Evolutionary conservation across 2,113 vertebrate genomes (phyloP).

Genomic region (Oncorhynchus nerka): DNA sequence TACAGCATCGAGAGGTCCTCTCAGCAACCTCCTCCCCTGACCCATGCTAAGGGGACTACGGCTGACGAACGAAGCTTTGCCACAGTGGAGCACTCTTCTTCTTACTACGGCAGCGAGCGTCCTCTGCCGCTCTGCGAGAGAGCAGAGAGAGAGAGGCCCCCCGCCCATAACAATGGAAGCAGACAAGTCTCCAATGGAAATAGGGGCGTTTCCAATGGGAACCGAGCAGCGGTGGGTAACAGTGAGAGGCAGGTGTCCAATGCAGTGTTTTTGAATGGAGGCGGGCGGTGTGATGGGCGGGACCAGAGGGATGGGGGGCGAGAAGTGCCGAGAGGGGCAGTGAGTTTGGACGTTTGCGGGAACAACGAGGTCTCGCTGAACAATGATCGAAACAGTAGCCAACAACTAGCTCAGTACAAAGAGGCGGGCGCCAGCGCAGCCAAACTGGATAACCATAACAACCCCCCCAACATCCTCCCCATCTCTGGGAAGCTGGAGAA

Average conservation of each 20-base stretch:
- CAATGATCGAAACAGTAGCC: constrained; percentile 73
- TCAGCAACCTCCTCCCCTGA: constrained; percentile 11
- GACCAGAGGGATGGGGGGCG: neutral
- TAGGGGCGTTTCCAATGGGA: constrained; percentile 1
- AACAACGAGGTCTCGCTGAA: constrained; percentile 68
- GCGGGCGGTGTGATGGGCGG: constrained; percentile 40
- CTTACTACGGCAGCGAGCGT: constrained; percentile 20
- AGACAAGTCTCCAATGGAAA: constrained; percentile 31
- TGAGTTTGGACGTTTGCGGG: constrained; percentile 78
- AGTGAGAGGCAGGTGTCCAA: constrained; percentile 76
- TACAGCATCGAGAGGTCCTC: constrained; percentile 56
- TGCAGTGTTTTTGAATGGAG: constrained; percentile 56
- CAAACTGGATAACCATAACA: constrained; percentile 42
- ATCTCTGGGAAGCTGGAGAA: constrained; percentile 84
- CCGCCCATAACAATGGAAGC: constrained; percentile 64
- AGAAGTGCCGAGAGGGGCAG: constrained; percentile 24
- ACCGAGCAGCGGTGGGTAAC: constrained; percentile 11
- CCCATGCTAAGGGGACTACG: constrained; percentile 37
- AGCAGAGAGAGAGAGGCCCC: constrained; percentile 60
- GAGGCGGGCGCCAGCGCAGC: constrained; percentile 59
- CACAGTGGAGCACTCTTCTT: constrained; percentile 2
- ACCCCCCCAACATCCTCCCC: constrained; percentile 83
- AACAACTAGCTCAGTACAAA: constrained; percentile 76
- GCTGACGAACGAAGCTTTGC: constrained; percentile 39
- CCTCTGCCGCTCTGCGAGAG: neutral